phyloP scores from a whole-genome alignment of 2,113 vertebrate genomes.

The Anas platyrhynchos region DNA sequence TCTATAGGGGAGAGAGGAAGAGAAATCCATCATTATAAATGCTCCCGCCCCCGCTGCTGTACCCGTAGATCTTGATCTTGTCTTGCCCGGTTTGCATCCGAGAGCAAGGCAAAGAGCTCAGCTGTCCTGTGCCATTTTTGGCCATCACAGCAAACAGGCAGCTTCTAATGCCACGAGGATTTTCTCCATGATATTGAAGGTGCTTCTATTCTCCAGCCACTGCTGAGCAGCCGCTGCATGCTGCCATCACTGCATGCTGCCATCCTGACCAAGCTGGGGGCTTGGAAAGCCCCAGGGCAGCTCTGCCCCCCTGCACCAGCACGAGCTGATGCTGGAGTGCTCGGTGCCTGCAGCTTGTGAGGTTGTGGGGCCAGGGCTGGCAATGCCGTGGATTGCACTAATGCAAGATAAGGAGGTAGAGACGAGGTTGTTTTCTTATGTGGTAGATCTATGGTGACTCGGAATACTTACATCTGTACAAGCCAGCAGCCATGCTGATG shows the following conservation, averaged over 20 bases:
- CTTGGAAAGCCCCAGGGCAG: neutral
- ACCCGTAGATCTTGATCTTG: constrained; percentile 25
- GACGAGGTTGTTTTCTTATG: constrained; percentile 10
- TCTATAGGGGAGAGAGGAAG: neutral
- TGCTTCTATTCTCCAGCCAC: neutral
- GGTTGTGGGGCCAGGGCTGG: neutral
- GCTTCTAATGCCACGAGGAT: neutral
- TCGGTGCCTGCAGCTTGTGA: neutral
- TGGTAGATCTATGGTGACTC: constrained; percentile 46
- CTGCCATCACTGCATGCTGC: neutral
- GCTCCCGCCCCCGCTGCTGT: neutral
- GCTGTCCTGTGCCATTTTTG: neutral
- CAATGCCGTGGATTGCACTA: neutral
- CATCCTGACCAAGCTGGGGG: neutral
- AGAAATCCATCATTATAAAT: constrained; percentile 18
- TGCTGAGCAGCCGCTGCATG: neutral
- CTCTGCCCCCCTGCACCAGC: neutral
- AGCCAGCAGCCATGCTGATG: constrained; percentile 25
- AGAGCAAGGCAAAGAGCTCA: constrained; percentile 22
- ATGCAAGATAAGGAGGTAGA: neutral
- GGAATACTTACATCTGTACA: neutral
- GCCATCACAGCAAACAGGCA: neutral
- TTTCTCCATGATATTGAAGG: neutral
- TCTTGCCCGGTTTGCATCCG: constrained; percentile 25
- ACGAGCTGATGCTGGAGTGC: neutral